These are phyloP conservation scores for Alfaro cultratus DNA, from an alignment of 2,797 vertebrate genomes.

Conservation along the genomic window DNA sequence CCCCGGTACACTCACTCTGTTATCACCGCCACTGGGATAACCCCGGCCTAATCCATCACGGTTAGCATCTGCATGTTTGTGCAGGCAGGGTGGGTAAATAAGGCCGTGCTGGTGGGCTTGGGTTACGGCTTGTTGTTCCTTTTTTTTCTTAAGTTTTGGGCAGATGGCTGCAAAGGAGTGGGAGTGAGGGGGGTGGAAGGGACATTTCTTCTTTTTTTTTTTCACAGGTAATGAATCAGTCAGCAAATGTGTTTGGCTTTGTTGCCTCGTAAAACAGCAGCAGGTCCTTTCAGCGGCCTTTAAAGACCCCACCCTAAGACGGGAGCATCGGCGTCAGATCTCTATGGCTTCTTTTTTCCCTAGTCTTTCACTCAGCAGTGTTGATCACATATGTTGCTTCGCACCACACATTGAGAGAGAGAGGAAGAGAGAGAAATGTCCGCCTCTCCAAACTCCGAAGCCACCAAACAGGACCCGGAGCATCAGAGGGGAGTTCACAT, in stretches of 20 bases:
- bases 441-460: slow-evolving; percentile 57
- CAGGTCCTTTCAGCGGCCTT: slow-evolving; percentile 56
- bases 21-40: slow-evolving; percentile 66
- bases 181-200: slow-evolving; percentile 13
- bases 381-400: slow-evolving; percentile 14
- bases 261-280: slow-evolving; percentile 72
- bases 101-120: slow-evolving; percentile 72
- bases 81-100: slow-evolving; percentile 78
- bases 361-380: not conserved
- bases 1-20: slow-evolving; percentile 67
- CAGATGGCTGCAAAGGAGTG: slow-evolving; percentile 51
- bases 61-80: slow-evolving; percentile 76
- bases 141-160: slow-evolving; percentile 47
- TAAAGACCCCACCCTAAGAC: slow-evolving; percentile 55
- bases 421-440: not conserved
- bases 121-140: slow-evolving; percentile 61
- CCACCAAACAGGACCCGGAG: slow-evolving; percentile 70
- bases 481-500: slow-evolving; percentile 70
- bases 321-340: slow-evolving; percentile 27
- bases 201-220: slow-evolving; percentile 72
- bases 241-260: slow-evolving; percentile 76
- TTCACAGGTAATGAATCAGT: slow-evolving; percentile 77
- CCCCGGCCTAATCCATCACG: slow-evolving; percentile 80
- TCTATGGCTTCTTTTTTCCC: slow-evolving; percentile 11
- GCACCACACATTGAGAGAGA: slow-evolving; percentile 22